Evolutionary conservation across 2,113 vertebrate genomes (phyloP).

Genomic region (Dinomys branickii): DNA sequence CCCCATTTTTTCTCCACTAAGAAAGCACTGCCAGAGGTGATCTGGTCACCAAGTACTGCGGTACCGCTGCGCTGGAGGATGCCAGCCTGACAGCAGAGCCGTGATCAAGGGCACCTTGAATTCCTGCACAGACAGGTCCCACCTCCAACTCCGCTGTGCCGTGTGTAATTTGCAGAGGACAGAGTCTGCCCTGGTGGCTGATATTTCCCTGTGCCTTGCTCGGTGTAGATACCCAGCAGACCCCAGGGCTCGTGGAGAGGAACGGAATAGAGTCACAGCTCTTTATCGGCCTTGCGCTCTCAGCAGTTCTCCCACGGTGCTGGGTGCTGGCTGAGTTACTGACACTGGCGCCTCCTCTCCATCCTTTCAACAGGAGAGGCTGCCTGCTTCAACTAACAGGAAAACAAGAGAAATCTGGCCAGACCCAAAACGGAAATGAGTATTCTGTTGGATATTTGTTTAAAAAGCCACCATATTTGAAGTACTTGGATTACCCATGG

Average conservation of each 20-base stretch:
- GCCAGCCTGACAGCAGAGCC: background rate
- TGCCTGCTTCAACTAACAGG: background rate
- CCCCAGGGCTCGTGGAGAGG: background rate
- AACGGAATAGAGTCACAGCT: background rate
- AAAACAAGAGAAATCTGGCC: background rate
- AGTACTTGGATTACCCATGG: background rate
- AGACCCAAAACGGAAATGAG: background rate
- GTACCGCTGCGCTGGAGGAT: background rate
- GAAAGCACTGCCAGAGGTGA: background rate
- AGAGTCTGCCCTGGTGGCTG: background rate
- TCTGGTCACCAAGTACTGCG: background rate
- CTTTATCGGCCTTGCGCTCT: background rate
- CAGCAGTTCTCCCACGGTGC: background rate
- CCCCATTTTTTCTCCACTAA: background rate
- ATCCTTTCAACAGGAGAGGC: background rate
- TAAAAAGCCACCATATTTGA: conserved; percentile 36
- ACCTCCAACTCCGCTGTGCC: background rate
- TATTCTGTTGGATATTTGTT: background rate
- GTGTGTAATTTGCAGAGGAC: background rate
- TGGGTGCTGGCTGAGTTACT: background rate
- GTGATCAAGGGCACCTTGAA: background rate
- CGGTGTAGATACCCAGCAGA: accelerated
- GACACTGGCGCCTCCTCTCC: background rate
- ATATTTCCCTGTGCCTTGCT: too few relatives aligned
- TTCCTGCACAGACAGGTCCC: background rate